These are phyloP conservation scores for Portunus trituberculatus DNA, from an alignment of 1,140 invertebrate species.

Conservation along the genomic window DNA sequence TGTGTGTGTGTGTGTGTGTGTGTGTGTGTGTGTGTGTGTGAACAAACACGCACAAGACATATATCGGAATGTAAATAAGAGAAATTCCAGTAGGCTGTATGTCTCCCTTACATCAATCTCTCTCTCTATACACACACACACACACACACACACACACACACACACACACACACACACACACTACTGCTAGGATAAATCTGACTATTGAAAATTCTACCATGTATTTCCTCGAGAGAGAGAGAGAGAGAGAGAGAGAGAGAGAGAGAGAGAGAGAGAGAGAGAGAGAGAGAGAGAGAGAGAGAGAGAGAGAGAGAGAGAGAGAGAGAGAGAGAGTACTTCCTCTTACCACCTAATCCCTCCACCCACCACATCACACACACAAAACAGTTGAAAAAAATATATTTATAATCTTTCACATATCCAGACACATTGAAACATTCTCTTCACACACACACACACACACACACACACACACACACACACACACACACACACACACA, in stretches of 20 bases:
- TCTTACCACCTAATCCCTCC: neutral
- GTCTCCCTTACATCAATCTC: too few relatives aligned
- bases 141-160: conserved; percentile 16
- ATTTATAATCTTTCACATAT: neutral
- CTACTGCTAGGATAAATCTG: neutral
- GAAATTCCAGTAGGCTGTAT: too few relatives aligned
- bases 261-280: conserved; percentile 25
- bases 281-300: too few relatives aligned
- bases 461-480: conserved; percentile 36
- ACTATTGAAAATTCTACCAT: neutral
- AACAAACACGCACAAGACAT: too few relatives aligned
- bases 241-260: conserved; percentile 48
- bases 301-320: too few relatives aligned
- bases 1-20: too few relatives aligned
- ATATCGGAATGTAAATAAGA: too few relatives aligned
- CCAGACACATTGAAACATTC: neutral
- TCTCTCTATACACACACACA: neutral
- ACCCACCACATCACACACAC: neutral
- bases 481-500: conserved; percentile 58
- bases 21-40: too few relatives aligned
- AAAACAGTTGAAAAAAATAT: neutral
- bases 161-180: neutral
- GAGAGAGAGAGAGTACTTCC: neutral
- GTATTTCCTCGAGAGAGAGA: neutral
- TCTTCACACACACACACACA: neutral